phyloP scores from a whole-genome alignment of 2,797 vertebrate species.

The Lemur catta region DNA sequence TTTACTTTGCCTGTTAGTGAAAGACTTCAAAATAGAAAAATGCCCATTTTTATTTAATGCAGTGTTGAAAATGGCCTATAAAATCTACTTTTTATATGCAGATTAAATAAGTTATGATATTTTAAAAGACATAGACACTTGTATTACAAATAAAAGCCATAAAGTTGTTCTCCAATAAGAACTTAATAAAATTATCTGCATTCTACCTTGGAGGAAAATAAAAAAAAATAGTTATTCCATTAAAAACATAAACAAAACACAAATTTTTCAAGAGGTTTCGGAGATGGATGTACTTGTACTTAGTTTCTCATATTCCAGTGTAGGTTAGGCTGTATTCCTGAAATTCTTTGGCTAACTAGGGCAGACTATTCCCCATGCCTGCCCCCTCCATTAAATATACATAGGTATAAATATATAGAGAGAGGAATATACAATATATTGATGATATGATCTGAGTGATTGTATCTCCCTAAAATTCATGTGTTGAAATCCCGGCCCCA shows the following conservation, averaged over 20 bases:
- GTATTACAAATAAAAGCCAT: background rate
- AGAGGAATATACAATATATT: background rate
- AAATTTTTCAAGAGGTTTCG: background rate
- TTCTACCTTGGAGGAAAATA: background rate
- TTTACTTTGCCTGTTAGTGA: background rate
- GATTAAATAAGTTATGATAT: background rate
- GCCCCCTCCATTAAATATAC: background rate
- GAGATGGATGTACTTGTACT: background rate
- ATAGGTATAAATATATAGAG: background rate
- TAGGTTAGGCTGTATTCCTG: background rate
- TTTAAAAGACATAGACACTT: background rate
- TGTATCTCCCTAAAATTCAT: background rate
- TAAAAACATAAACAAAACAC: background rate
- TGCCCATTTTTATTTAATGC: background rate
- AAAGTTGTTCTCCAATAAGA: background rate
- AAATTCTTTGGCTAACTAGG: background rate
- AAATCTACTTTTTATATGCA: background rate
- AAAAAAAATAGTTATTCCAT: background rate
- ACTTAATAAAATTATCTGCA: background rate
- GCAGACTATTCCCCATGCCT: background rate
- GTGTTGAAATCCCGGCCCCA: background rate
- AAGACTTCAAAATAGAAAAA: constrained; percentile 2
- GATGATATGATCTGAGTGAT: background rate
- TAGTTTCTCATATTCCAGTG: background rate
- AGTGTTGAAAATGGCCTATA: background rate